phyloP scores from a whole-genome alignment of 2,888 invertebrate species.

The Ormyrus thymus region DNA sequence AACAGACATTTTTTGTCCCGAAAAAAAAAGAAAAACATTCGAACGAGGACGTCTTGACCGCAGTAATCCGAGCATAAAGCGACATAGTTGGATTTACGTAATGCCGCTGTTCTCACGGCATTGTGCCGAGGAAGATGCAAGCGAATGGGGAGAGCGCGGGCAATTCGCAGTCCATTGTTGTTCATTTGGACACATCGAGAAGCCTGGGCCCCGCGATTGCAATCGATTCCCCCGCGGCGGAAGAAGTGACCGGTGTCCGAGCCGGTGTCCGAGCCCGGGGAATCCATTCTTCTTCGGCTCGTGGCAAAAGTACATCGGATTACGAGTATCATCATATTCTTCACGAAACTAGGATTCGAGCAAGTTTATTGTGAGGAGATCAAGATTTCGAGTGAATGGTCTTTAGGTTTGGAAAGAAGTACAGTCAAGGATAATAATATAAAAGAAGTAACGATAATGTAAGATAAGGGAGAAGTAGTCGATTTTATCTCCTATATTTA shows the following conservation, averaged over 20 bases:
- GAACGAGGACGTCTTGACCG: conserved; percentile 47
- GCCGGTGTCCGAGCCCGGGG: no score
- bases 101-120: conserved; percentile 58
- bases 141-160: conserved; percentile 7
- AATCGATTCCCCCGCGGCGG: conserved; percentile 54
- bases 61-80: conserved; percentile 51
- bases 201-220: conserved; percentile 56
- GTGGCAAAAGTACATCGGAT: conserved; percentile 1
- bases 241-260: conserved; percentile 19
- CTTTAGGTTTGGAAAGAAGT: no score
- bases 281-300: background rate
- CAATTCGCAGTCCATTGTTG: conserved; percentile 55
- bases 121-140: conserved; percentile 43
- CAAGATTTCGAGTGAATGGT: no score
- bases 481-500: no score
- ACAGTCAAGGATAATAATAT: no score
- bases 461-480: no score
- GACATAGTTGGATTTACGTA: conserved; percentile 60
- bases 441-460: no score
- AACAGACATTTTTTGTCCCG: background rate
- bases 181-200: conserved; percentile 53
- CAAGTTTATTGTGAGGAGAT: no score
- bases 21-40: background rate
- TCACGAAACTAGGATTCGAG: no score
- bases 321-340: no score